Conservation (phyloP, 2,888 invertebrate species). For the Orgyia antiqua region DNA sequence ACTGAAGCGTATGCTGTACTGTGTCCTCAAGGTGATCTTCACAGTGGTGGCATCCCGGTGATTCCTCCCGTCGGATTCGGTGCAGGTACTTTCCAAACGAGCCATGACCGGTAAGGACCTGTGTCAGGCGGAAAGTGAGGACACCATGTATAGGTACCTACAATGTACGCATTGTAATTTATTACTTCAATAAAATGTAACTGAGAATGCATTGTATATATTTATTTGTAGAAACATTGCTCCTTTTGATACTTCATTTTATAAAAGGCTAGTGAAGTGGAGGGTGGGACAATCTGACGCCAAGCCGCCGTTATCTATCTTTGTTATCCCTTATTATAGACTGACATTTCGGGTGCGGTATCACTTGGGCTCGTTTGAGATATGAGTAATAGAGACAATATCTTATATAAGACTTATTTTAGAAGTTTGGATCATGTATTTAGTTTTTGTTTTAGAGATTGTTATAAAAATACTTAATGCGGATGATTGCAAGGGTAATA, state of each 20-base stretch:
- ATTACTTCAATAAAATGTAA: neutral
- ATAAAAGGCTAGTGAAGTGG: conserved; percentile 4
- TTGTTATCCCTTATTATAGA: conserved; percentile 18
- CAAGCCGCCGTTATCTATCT: conserved; percentile 17
- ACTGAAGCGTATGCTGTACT: too few relatives aligned
- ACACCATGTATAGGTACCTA: too few relatives aligned
- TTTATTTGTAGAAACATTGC: conserved; percentile 3
- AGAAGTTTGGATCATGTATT: too few relatives aligned
- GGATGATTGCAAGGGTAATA: too few relatives aligned
- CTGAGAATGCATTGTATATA: conserved; percentile 7
- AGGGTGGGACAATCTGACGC: conserved; percentile 15
- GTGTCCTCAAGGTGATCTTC: too few relatives aligned
- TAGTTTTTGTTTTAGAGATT: too few relatives aligned
- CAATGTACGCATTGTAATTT: neutral
- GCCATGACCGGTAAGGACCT: too few relatives aligned
- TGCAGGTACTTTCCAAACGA: too few relatives aligned
- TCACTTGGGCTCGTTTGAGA: conserved; percentile 9
- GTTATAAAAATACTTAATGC: too few relatives aligned
- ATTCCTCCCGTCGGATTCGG: too few relatives aligned
- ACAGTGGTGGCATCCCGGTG: too few relatives aligned
- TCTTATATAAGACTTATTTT: neutral
- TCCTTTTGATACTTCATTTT: conserved; percentile 5
- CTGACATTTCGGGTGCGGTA: conserved; percentile 11
- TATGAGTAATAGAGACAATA: conserved; percentile 9
- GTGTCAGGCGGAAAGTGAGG: too few relatives aligned